Conservation (phyloP, 1,140 invertebrate species). For the Antheraea pernyi region DNA sequence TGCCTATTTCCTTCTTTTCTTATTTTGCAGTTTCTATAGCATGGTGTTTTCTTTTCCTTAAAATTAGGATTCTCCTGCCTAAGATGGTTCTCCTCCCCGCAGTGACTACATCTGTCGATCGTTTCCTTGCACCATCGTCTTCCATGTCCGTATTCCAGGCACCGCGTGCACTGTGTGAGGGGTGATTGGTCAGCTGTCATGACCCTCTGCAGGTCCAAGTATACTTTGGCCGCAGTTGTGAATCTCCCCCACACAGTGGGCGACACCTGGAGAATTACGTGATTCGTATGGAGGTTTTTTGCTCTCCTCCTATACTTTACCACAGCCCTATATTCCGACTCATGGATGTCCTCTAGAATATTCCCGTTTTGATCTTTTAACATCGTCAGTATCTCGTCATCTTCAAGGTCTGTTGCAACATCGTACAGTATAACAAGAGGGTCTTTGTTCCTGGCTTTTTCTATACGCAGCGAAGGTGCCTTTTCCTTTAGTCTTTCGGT, state of each 20-base stretch:
- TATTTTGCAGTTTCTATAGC: no score
- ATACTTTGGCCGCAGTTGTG: no score
- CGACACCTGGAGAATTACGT: no score
- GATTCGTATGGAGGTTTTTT: background rate
- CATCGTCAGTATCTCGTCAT: background rate
- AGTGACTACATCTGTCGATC: no score
- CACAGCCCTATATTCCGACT: background rate
- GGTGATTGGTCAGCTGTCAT: no score
- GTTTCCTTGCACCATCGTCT: no score
- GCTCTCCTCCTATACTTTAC: background rate
- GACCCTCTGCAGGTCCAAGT: no score
- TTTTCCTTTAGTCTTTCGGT: background rate
- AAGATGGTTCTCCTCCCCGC: background rate
- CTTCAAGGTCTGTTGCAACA: background rate
- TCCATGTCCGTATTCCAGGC: no score
- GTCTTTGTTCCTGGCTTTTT: background rate
- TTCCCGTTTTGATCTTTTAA: background rate
- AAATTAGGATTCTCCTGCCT: background rate
- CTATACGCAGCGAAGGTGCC: background rate
- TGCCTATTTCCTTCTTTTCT: no score
- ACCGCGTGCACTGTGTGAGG: no score
- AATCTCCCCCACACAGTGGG: no score
- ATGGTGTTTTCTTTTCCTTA: no score
- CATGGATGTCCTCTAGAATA: background rate
- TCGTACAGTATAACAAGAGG: background rate